Base-by-base conservation (phyloP, 53 echinoderm and acorn worm genomes). In the Echinometra lucunter region DNA sequence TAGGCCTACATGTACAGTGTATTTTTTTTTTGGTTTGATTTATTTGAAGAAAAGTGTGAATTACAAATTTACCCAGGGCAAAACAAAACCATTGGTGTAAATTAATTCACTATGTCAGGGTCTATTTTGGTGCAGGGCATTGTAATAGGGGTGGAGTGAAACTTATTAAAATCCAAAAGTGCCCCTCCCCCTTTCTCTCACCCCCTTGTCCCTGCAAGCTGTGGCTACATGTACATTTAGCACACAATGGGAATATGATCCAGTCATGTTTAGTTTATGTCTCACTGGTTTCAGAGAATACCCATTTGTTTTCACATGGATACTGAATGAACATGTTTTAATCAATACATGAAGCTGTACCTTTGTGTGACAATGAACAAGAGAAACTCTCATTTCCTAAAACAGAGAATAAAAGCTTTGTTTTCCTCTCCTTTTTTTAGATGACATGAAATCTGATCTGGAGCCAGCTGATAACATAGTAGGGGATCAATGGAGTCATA, bases 261-360 rank as follows among this genome's bases (percentile, higher is more conserved):
- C 38, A 40, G 23, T 42, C 78, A 78, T 78, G 78, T 78, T 78
- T 78, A 78, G 78, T 78, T 78, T 78, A 4, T 42, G 78, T 78
- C 21, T 21, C 78, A 78, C 78, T 78, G 78, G 19, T 78, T 78
- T 78, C 19, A 18, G 19, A 78, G 78, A 78, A 78, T 78, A 78
- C 78, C 78, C 42, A 42, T 78, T 78, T 78, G 78, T 78, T 78
- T 78, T 78, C 21, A 78, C 19, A 78, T 78, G 78, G 42, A 78
- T 78, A 78, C 38, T 78, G 78, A 42, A 78, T 78, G 78, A 42
- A 40, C 38, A 40, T 40, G 19, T 19, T 38, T 7, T 12, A 38
- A 8, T 19, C 38, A 40, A 42, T 19, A 42, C 19, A 78, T 23
- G 21, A 78, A 40, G 78, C 19, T 19, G 15, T 3, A 42, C 78